Conservation (phyloP, 2,113 vertebrate genomes). For the Gorsachius goisagi region DNA sequence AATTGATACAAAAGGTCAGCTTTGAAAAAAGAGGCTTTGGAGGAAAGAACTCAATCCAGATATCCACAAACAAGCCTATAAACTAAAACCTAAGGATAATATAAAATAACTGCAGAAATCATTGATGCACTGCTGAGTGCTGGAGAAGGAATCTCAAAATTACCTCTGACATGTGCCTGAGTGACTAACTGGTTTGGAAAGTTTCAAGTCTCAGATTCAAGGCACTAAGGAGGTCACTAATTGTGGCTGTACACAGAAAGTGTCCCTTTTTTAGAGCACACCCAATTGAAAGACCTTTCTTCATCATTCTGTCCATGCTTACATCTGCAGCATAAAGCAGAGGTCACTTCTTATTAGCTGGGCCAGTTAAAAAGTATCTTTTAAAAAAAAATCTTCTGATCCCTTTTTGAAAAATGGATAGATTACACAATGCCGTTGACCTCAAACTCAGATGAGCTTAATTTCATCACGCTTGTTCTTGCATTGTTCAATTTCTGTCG, state of each 20-base stretch:
- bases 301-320: neutral
- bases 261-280: neutral
- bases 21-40: neutral
- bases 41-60: neutral
- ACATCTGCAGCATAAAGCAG: neutral
- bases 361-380: neutral
- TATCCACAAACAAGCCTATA: neutral
- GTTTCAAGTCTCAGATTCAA: neutral
- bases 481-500: neutral
- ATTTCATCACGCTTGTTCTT: neutral
- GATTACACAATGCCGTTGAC: neutral
- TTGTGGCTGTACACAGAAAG: neutral
- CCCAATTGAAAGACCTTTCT: neutral
- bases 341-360: neutral
- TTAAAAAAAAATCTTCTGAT: neutral
- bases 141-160: neutral
- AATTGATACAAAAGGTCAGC: neutral
- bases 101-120: neutral
- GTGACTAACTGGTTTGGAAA: neutral
- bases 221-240: neutral
- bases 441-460: neutral
- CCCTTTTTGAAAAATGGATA: neutral
- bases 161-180: neutral
- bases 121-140: neutral
- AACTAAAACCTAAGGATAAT: neutral